phyloP scores from a whole-genome alignment of 1,140 invertebrate species.

The Neuroterus valhalla region DNA sequence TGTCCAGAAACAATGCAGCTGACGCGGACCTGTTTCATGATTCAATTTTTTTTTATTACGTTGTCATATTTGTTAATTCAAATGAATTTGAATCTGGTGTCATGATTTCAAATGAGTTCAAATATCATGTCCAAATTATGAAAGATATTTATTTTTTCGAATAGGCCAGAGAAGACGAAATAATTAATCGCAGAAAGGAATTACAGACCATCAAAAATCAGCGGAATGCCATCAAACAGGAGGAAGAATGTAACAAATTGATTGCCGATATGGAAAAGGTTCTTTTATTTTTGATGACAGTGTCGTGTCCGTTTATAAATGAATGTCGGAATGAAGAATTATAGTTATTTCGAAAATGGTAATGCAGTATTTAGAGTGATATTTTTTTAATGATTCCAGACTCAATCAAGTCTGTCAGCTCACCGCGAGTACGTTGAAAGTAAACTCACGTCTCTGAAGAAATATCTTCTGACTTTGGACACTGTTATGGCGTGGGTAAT shows the following conservation, averaged over 20 bases:
- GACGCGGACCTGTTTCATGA: conserved; percentile 28
- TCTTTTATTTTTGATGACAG: conserved; percentile 34
- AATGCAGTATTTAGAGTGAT: conserved; percentile 4
- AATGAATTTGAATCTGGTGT: no score
- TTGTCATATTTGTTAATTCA: no score
- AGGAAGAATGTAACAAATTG: conserved; percentile 71
- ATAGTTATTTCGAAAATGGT: conserved; percentile 28
- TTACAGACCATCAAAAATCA: conserved; percentile 76
- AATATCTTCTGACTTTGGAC: conserved; percentile 78
- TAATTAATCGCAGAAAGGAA: conserved; percentile 75
- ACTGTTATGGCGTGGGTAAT: conserved; percentile 76
- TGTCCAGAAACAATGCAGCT: conserved; percentile 14
- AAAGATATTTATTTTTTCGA: neutral
- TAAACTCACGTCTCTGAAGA: conserved; percentile 78
- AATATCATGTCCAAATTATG: neutral
- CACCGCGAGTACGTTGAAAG: conserved; percentile 78
- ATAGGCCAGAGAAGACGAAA: conserved; percentile 84
- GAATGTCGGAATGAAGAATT: neutral
- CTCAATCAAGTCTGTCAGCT: conserved; percentile 71
- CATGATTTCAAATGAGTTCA: conserved; percentile 13
- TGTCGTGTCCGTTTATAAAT: conserved; percentile 1
- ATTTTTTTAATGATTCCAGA: conserved; percentile 57
- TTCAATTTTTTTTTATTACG: no score
- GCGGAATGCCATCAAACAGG: conserved; percentile 64
- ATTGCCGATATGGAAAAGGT: conserved; percentile 77